Conservation (phyloP, 64 coral and sea anemone genomes). For the Hydrozoanthus tunicans region DNA sequence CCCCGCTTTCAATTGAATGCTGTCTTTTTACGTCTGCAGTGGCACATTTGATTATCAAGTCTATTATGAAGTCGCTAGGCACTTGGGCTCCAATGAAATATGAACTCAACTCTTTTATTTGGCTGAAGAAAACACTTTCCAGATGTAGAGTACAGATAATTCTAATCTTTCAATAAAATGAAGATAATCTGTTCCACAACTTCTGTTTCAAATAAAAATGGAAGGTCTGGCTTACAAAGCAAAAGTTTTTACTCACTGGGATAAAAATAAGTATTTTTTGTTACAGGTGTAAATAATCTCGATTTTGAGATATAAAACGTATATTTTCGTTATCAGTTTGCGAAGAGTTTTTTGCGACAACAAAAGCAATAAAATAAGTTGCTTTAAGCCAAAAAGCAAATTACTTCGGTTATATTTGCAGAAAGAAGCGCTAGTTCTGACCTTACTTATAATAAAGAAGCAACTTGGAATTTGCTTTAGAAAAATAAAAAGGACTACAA, state of each 20-base stretch:
- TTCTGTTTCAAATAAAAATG: not conserved
- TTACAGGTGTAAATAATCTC: too few species aligned
- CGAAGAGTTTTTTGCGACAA: too few species aligned
- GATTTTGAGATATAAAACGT: too few species aligned
- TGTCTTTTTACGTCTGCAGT: slow-evolving; percentile 16
- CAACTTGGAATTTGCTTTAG: too few species aligned
- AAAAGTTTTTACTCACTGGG: too few species aligned
- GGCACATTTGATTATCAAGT: not conserved
- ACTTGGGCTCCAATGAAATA: not conserved
- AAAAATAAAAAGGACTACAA: not conserved
- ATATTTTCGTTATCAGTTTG: too few species aligned
- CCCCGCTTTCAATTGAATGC: not conserved
- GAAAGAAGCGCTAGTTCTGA: too few species aligned
- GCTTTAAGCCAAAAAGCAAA: too few species aligned
- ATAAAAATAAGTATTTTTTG: too few species aligned
- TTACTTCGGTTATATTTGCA: too few species aligned
- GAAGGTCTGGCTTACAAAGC: not conserved
- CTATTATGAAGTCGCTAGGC: not conserved
- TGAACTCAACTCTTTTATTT: not conserved
- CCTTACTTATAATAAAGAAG: too few species aligned
- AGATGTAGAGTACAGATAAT: not conserved
- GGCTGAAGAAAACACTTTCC: not conserved
- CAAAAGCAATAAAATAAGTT: too few species aligned
- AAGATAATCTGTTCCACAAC: not conserved
- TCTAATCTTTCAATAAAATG: not conserved